A percentile compares a stretch with the other conserved stretches of the same genome.
These are phyloP conservation scores for Peromyscus leucopus DNA, from an alignment of 2,113 vertebrate genomes.

Conservation along the genomic window DNA sequence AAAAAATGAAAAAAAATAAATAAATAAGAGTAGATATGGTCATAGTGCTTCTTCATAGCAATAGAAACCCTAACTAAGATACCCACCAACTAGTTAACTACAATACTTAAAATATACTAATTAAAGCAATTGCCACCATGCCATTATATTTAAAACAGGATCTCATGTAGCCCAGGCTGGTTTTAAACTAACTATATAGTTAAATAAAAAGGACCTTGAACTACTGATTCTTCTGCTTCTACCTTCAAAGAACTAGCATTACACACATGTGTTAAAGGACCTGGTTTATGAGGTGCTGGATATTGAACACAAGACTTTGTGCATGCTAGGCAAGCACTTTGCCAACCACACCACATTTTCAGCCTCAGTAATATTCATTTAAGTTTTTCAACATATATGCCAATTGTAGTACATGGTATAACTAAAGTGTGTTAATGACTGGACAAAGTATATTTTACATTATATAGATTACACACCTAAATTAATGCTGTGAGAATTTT, in stretches of 20 bases:
- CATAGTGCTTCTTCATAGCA: neutral
- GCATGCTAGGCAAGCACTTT: too few relatives aligned
- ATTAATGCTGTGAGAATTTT: neutral
- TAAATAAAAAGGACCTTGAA: too few relatives aligned
- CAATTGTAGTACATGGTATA: neutral
- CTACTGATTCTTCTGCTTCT: neutral
- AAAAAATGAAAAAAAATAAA: too few relatives aligned
- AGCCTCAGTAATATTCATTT: neutral
- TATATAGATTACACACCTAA: neutral
- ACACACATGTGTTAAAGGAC: too few relatives aligned
- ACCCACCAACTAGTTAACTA: neutral
- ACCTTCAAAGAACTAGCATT: neutral
- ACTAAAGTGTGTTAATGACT: neutral
- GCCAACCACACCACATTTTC: too few relatives aligned
- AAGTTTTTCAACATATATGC: neutral
- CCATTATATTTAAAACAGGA: neutral
- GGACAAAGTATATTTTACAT: neutral
- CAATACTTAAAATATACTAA: neutral
- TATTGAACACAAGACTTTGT: neutral
- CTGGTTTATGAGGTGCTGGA: neutral
- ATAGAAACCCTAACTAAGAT: neutral
- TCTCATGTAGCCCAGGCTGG: neutral
- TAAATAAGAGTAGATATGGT: neutral
- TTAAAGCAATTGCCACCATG: neutral
- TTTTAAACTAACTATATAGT: too few relatives aligned